Conservation (phyloP, 2,888 invertebrate species). For the Ctenicera cuprea region DNA sequence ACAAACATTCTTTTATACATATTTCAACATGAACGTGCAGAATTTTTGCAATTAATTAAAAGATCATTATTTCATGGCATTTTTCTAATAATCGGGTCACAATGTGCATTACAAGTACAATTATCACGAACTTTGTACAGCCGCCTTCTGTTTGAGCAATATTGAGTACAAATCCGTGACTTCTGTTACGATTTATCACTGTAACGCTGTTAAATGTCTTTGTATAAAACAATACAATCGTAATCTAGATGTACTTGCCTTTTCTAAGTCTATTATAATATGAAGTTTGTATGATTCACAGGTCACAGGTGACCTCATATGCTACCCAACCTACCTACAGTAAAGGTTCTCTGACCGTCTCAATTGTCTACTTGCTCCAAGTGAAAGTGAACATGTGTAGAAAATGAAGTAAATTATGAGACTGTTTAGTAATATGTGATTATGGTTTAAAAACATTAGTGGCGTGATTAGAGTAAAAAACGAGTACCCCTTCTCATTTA, state of each 20-base stretch:
- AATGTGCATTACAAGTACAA: no score
- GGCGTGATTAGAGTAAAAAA: background rate
- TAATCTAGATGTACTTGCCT: background rate
- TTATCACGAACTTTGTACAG: no score
- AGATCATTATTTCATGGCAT: no score
- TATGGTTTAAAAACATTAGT: background rate
- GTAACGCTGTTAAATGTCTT: background rate
- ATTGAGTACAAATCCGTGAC: background rate
- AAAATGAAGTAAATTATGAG: conserved; percentile 26
- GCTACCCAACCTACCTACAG: conserved; percentile 25
- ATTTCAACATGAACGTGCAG: no score
- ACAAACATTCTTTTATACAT: no score
- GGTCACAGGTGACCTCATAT: conserved; percentile 49
- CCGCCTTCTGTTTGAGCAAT: background rate
- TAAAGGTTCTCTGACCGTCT: conserved; percentile 36
- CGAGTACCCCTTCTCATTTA: no score
- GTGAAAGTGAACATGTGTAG: conserved; percentile 32
- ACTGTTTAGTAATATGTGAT: conserved; percentile 21
- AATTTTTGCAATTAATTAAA: no score
- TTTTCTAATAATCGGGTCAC: no score
- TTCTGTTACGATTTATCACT: background rate
- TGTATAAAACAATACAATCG: background rate
- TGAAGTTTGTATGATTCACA: conserved; percentile 38
- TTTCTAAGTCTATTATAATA: conserved; percentile 4
- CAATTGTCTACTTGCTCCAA: conserved; percentile 27